A percentile compares a stretch with the other conserved stretches of the same genome.
Evolutionary conservation across 2,113 vertebrate species (phyloP).

Genomic region (Mormoops blainvillei): DNA sequence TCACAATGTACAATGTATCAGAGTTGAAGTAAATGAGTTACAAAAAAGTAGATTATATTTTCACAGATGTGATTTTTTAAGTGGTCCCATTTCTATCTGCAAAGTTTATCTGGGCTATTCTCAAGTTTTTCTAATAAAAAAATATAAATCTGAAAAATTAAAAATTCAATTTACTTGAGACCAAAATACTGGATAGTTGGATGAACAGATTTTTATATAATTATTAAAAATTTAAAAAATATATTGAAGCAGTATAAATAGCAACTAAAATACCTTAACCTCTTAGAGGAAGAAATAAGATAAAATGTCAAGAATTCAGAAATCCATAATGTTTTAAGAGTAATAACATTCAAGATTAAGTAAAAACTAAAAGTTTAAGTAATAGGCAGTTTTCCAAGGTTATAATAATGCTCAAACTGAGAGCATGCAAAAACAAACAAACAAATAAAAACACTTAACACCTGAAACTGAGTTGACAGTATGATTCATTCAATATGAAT

Average conservation of each 20-base stretch:
- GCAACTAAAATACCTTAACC: neutral
- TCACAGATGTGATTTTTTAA: neutral
- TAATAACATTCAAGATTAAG: neutral
- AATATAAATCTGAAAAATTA: neutral
- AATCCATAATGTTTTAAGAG: neutral
- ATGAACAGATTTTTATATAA: neutral
- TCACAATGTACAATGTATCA: neutral
- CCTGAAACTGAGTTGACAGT: neutral
- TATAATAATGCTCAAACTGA: neutral
- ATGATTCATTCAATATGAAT: slow-evolving; percentile 5
- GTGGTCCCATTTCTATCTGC: neutral
- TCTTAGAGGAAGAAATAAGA: neutral
- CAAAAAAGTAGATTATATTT: neutral
- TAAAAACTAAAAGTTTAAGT: neutral
- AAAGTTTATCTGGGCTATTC: neutral
- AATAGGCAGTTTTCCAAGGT: neutral
- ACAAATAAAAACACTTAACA: neutral
- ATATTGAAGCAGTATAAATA: neutral
- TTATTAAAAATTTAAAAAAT: neutral
- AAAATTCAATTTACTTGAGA: neutral
- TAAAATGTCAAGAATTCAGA: neutral
- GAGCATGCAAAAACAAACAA: neutral
- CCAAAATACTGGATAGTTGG: neutral
- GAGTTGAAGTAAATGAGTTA: neutral
- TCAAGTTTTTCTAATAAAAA: neutral